Base-by-base conservation (phyloP, 2,888 invertebrate genomes). In the Syrphus vitripennis region DNA sequence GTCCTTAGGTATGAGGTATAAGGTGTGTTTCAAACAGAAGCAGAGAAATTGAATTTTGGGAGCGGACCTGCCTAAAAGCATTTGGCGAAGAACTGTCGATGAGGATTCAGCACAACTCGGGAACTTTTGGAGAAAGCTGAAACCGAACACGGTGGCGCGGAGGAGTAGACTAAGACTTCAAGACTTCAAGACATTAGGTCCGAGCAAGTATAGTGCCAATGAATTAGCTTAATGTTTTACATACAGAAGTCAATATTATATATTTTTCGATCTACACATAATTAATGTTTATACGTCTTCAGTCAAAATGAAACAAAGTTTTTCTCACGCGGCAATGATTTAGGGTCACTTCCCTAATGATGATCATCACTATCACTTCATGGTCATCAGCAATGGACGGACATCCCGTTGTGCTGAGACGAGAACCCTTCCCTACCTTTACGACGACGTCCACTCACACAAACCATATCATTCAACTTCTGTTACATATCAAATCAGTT, bases 401-500 rank as follows among this genome's bases (percentile, higher is more conserved):
- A 29, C 40, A 59, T 72, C 81, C 81, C 76, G 81, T 59, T 71
- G 83, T 31, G 83, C 24, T 21, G 5, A 59, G 57, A 65, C 40
- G 71, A 67, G 61, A 12, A 14, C 24, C 63, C n/a, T 14, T 19
- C 50, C 45, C 65, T 12, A 9, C 19, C 55, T 3, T 16, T n/a
- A n/a, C n/a, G n/a, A n/a, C n/a, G n/a, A n/a, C n/a, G n/a, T 16
- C 55, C 16, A 26, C 42, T 5, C 45, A 26, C 31, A 37, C 26
- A 63, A 57, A 70, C 37, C 75, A 70, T 59, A 75, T 34, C 80
- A 75, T 80, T 83, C 83, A 71, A 57, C 80, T 80, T 71, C n/a
- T 65, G 75, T 84, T 80, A 80, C 75, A 71, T 76, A 84, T 80
- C 80, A 80, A 75, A 84, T 84, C 83, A 84, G 70, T 86, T 77